Evolutionary conservation across 2,888 invertebrate genomes (phyloP).

Genomic region (Hirudinaria manillensis): DNA sequence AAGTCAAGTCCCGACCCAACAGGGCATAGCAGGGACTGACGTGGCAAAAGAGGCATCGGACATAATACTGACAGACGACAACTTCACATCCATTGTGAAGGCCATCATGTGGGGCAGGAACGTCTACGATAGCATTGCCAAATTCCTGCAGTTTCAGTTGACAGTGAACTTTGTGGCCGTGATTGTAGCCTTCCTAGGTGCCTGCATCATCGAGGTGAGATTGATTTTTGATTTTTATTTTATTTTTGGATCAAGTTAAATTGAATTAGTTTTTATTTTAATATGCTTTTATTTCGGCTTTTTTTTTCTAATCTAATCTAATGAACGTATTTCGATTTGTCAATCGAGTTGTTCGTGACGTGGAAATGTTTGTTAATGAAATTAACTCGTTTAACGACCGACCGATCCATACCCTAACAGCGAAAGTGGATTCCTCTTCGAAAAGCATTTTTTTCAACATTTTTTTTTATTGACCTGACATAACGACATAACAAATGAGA

Average conservation of each 20-base stretch:
- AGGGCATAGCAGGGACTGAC: slow-evolving; percentile 98
- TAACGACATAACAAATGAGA: too few species aligned
- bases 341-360: too few species aligned
- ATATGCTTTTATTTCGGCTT: not conserved
- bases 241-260: not conserved
- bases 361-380: too few species aligned
- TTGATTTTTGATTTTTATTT: not conserved
- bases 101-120: slow-evolving; percentile 99
- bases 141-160: slow-evolving; percentile 97
- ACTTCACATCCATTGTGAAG: slow-evolving; percentile 97
- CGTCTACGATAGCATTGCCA: slow-evolving; percentile 98
- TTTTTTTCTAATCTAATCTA: not conserved
- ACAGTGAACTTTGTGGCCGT: slow-evolving; percentile 98
- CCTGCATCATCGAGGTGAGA: slow-evolving; percentile 73
- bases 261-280: not conserved
- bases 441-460: too few species aligned
- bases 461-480: too few species aligned
- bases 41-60: slow-evolving; percentile 99
- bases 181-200: slow-evolving; percentile 95
- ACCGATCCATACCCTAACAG: too few species aligned
- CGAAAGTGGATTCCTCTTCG: too few species aligned
- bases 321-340: too few species aligned
- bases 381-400: too few species aligned
- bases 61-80: slow-evolving; percentile 96
- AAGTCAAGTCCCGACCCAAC: not conserved